A percentile compares a stretch with the other conserved stretches of the same genome.
Conservation (phyloP, 2,797 vertebrate genomes). For the Gouania willdenowi region DNA sequence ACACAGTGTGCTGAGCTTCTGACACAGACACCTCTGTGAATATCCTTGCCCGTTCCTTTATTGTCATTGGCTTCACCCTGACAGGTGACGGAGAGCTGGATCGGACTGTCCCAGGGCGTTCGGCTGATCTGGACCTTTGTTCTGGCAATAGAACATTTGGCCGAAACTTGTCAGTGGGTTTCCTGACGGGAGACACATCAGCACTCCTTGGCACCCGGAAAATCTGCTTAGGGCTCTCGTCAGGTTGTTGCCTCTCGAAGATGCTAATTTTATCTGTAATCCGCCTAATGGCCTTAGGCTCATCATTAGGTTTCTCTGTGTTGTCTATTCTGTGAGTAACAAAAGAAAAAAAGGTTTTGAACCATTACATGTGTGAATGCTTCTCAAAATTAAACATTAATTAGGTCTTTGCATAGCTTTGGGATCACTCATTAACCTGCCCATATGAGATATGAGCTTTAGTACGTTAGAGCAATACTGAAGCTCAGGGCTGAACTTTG, state of each 20-base stretch:
- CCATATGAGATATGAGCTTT: too few species aligned
- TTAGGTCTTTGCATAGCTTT: neutral
- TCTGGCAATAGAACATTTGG: slow-evolving; percentile 27
- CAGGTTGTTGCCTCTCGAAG: slow-evolving; percentile 76
- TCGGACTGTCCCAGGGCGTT: slow-evolving; percentile 1
- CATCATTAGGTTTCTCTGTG: slow-evolving; percentile 30
- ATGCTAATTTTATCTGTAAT: slow-evolving; percentile 87
- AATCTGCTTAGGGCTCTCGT: slow-evolving; percentile 43
- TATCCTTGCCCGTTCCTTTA: slow-evolving; percentile 49
- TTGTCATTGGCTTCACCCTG: slow-evolving; percentile 20
- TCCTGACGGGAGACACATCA: slow-evolving; percentile 68
- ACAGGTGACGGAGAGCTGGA: slow-evolving; percentile 31
- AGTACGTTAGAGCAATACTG: neutral
- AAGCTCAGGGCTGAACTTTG: slow-evolving; percentile 16
- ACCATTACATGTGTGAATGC: too few species aligned
- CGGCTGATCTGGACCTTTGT: slow-evolving; percentile 47
- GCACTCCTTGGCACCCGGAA: slow-evolving; percentile 62
- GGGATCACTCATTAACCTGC: neutral
- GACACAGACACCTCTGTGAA: slow-evolving; percentile 15
- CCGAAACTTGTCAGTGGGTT: slow-evolving; percentile 71
- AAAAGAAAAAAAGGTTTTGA: slow-evolving; percentile 3
- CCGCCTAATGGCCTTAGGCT: slow-evolving; percentile 53
- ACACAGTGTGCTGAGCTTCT: neutral
- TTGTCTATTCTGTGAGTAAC: slow-evolving; percentile 38
- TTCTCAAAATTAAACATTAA: too few species aligned